phyloP scores from a whole-genome alignment of 2,888 invertebrate species.

The Prionchulus punctatus region DNA sequence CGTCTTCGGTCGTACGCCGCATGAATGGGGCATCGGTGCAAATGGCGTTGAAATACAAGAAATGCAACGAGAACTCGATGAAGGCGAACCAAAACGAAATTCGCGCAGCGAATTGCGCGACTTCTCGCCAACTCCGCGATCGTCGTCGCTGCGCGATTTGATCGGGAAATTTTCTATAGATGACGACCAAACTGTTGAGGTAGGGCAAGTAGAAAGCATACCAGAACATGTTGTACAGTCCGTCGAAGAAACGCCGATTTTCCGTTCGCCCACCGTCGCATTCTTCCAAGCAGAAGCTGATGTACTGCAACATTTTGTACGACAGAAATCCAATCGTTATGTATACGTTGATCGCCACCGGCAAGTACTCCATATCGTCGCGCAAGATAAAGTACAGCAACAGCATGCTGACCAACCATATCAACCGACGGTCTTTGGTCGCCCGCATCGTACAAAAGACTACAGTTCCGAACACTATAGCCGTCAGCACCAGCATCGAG shows the following conservation, averaged over 20 bases:
- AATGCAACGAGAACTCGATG: constrained; percentile 30
- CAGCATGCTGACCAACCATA: constrained; percentile 27
- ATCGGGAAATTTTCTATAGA: constrained; percentile 26
- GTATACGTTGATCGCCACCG: no score
- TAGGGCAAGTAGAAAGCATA: constrained; percentile 37
- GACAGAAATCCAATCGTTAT: constrained; percentile 22
- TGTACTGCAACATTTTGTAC: constrained; percentile 32
- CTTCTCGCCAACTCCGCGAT: constrained; percentile 15
- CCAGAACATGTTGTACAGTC: constrained; percentile 28
- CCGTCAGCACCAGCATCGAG: constrained; percentile 18
- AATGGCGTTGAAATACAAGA: constrained; percentile 35
- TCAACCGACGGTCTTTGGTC: constrained; percentile 12
- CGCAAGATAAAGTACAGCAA: constrained; percentile 24
- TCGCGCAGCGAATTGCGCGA: constrained; percentile 19
- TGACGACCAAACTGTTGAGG: constrained; percentile 34
- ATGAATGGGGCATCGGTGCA: constrained; percentile 18
- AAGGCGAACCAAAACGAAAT: constrained; percentile 34
- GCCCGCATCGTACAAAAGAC: constrained; percentile 3
- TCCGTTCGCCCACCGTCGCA: neutral
- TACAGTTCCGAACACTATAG: constrained; percentile 19
- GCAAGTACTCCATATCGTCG: constrained; percentile 18
- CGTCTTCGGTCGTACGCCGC: neutral
- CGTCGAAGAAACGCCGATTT: constrained; percentile 2
- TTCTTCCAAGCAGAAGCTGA: constrained; percentile 29
- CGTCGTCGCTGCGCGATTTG: constrained; percentile 19